These are phyloP conservation scores for Geophilus truncorum DNA, from an alignment of 2,888 invertebrate genomes.

Conservation along the genomic window DNA sequence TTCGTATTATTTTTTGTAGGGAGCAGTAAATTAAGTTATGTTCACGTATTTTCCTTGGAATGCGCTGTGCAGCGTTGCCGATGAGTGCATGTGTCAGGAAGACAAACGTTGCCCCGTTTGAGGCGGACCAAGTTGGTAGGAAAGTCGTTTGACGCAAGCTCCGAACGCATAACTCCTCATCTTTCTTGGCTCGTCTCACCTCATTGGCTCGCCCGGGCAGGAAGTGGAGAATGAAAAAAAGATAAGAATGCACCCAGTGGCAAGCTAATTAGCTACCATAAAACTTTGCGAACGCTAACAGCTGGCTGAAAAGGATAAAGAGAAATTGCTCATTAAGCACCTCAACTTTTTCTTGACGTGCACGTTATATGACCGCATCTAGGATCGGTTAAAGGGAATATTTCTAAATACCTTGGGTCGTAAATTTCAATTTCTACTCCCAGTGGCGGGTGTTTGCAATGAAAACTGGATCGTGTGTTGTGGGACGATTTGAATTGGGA, in stretches of 20 bases:
- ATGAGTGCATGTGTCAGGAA: slow-evolving; percentile 11
- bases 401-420: too few species aligned
- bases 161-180: slow-evolving; percentile 5
- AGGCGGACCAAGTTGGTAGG: background rate
- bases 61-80: slow-evolving; percentile 1
- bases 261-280: slow-evolving; percentile 12
- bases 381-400: too few species aligned
- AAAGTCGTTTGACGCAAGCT: slow-evolving; percentile 15
- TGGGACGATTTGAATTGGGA: too few species aligned
- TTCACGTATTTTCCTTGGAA: background rate
- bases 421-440: too few species aligned
- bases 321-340: slow-evolving; percentile 11
- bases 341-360: background rate
- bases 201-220: background rate
- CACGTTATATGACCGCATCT: background rate
- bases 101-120: background rate
- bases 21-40: background rate
- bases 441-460: too few species aligned
- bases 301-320: background rate
- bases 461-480: too few species aligned
- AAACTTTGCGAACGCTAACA: background rate
- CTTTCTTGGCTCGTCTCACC: background rate
- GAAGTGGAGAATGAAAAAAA: background rate
- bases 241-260: background rate
- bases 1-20: background rate